Conservation (phyloP, 1,140 invertebrate species). For the Drosophila micromelanica region DNA sequence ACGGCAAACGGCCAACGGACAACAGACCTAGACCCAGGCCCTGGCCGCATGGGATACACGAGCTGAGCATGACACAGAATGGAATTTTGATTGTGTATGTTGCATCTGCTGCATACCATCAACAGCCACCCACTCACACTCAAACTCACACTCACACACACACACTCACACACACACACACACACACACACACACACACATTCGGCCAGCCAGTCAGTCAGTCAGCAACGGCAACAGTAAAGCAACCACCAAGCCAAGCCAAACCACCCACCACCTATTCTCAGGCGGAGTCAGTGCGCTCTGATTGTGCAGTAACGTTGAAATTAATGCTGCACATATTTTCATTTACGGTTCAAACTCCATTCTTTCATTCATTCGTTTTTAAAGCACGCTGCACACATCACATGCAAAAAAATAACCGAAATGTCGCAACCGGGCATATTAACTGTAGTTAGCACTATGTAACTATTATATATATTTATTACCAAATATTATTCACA, state of each 20-base stretch:
- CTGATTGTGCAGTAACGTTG: slow-evolving; percentile 61
- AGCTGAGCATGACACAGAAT: slow-evolving; percentile 57
- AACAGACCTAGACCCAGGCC: slow-evolving; percentile 17
- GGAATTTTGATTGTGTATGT: slow-evolving; percentile 66
- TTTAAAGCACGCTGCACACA: slow-evolving; percentile 22
- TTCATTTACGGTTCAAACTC: slow-evolving; percentile 54
- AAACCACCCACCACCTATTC: slow-evolving; percentile 4
- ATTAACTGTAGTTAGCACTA: slow-evolving; percentile 9
- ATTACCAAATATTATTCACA: too few species aligned
- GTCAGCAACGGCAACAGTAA: neutral
- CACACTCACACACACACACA: neutral
- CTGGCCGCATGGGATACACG: slow-evolving; percentile 20
- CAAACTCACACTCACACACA: too few species aligned
- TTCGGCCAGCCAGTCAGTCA: slow-evolving; percentile 7
- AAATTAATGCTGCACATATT: slow-evolving; percentile 71
- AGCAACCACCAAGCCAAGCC: slow-evolving; percentile 19
- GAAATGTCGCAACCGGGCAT: slow-evolving; percentile 8
- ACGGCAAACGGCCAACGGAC: neutral
- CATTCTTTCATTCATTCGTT: slow-evolving; percentile 43
- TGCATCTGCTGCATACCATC: slow-evolving; percentile 40
- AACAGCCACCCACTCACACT: neutral
- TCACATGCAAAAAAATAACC: slow-evolving; percentile 3
- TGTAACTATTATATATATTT: neutral
- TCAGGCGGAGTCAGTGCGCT: slow-evolving; percentile 8
- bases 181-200: slow-evolving; percentile 2